These are phyloP conservation scores for Cygnus buccinator DNA, from an alignment of 2,113 vertebrate genomes.

Conservation along the genomic window DNA sequence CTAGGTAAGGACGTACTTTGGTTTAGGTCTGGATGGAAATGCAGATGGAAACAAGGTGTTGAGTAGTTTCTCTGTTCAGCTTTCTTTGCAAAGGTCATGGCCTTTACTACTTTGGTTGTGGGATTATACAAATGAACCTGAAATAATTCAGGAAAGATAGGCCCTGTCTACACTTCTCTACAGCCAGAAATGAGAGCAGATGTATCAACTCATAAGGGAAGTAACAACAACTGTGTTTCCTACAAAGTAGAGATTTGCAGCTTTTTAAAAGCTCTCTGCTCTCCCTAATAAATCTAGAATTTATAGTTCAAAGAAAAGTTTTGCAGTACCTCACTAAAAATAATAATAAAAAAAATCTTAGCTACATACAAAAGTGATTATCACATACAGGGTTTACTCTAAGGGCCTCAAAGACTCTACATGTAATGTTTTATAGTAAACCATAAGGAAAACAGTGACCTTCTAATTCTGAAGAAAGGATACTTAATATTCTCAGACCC, in stretches of 20 bases:
- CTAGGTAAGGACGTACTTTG: neutral
- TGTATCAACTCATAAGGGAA: neutral
- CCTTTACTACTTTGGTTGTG: neutral
- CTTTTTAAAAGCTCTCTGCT: neutral
- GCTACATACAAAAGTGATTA: neutral
- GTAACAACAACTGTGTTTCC: neutral
- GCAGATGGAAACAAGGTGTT: neutral
- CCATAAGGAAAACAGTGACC: neutral
- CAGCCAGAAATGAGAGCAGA: neutral
- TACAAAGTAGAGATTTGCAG: neutral
- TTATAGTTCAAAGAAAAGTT: neutral
- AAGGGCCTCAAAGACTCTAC: neutral
- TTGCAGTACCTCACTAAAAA: neutral
- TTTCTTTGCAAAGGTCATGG: neutral
- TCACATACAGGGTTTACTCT: neutral
- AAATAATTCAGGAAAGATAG: neutral
- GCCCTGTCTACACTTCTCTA: neutral
- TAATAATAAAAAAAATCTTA: neutral
- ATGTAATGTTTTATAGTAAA: neutral
- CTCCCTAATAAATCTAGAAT: no score
- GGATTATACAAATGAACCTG: neutral
- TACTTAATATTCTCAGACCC: neutral
- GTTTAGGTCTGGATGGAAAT: neutral
- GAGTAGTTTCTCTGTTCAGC: neutral
- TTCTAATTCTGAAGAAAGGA: neutral